Evolutionary conservation across 2,888 invertebrate species (phyloP), one percentile per base, ranked within the genome.

Genomic region (Cephalotes varians): DNA sequence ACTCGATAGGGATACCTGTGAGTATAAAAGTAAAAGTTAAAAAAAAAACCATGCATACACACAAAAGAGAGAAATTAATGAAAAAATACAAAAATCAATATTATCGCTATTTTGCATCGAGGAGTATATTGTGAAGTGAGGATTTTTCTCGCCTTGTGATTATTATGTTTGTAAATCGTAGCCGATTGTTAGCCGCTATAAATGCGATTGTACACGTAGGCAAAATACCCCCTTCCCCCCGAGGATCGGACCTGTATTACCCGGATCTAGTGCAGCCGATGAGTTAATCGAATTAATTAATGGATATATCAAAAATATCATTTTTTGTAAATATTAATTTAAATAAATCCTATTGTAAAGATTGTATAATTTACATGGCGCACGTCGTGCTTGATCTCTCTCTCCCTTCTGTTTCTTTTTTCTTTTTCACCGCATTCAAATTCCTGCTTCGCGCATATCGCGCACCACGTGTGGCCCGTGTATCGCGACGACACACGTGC

Each of bases 311-410:
- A 92, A 73, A 58, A 67, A 77, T 91, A 90, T 92, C 92, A 91
- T 92, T 92, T 92, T 93, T 93, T 92, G 92, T 93, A 93, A 93
- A 93, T 93, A 93, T 92, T 92, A 91, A 93, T 92, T 93, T 93
- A 91, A 93, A 93, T 93, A 93, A 93, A 93, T 93, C 90, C 91
- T 92, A 91, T 91, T 92, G 91, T 92, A 91, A 92, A 93, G 89
- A 93, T 93, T 92, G 90, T 92, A 92, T 92, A 91, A 92, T 92
- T 91, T 88, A 87, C 88, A 87, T 81, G 80, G 85, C 85, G 81
- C 88, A 49, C 51, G 83, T 82, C 71, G 56, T 83, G 84, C 65
- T 88, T 64, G 34, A 37, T 37, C 80, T 80, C 64, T 64, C 37
- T 80, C 49, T 56, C 44, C 18, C 37, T 15, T 49, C 37, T 44